Evolutionary conservation across 2,888 invertebrate species (phyloP), one percentile per base, ranked within the genome.

Genomic region (Megalurothrips usitatus): DNA sequence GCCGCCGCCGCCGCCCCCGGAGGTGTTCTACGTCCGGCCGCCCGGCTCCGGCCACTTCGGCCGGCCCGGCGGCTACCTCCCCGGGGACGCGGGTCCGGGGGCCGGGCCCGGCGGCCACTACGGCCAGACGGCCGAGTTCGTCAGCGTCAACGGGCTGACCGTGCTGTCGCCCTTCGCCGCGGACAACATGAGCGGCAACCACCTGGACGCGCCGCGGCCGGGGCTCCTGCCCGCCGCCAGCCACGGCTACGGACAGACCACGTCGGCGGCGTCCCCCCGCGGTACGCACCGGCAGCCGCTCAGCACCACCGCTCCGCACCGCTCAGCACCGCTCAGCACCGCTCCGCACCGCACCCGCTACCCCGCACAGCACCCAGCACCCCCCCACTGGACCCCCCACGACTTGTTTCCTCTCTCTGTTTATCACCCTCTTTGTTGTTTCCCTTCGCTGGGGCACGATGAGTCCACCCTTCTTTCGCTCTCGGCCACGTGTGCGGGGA

Each of bases 31-130:
- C 68, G 23, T 75, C 26, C 68, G 68, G 11, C 58, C 58, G 58
- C 58, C 58, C 19, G 58, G 58, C 12, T 58, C 58, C 26, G 68
- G 68, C 84, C 85, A 52, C 86, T 85, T 80, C 84, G 85, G 83
- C 85, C 85, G 79, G 81, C 83, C 85, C 81, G 85, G 52, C 81
- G 82, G 43, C 75, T 80, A n/a, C 86, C 82, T 81, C 83, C 82
- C 81, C 78, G 81, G 82, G 80, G 82, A 82, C 80, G 82, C 83
- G 43, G 84, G 84, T 75, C 84, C 83, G 79, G 81, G 82, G 83
- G 81, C 83, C 79, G 84, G 83, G 79, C 82, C 81, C 10, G 58
- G 58, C 58, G 58, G 58, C 58, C 23, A 9, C 68, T 11, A 81
- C 84, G 83, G 84, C 23, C 68, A 75, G 23, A 23, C 68, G 26